Conservation (phyloP, 1,140 invertebrate species). For the Drosophila lini region DNA sequence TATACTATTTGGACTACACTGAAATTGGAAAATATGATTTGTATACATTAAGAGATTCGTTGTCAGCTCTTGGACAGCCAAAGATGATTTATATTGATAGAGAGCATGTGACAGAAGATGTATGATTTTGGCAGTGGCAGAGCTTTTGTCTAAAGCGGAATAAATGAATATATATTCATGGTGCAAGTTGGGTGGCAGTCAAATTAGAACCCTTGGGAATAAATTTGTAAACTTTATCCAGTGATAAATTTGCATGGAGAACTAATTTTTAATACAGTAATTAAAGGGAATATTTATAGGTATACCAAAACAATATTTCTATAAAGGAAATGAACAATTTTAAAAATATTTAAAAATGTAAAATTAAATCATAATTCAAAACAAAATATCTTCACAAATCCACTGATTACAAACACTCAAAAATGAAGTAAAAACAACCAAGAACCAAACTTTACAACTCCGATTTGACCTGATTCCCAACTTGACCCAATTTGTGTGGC, state of each 20-base stretch:
- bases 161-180: constrained; percentile 32
- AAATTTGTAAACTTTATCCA: not conserved
- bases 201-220: constrained; percentile 23
- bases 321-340: not conserved
- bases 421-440: not conserved
- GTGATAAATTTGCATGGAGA: not conserved
- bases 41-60: constrained; percentile 64
- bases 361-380: not conserved
- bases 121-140: constrained; percentile 18
- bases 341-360: not conserved
- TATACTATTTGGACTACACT: constrained; percentile 6
- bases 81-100: constrained; percentile 66
- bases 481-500: constrained; percentile 4
- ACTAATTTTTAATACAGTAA: too few species aligned
- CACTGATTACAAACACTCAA: not conserved
- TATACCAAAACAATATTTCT: not conserved
- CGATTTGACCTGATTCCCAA: constrained; percentile 17
- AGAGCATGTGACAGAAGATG: constrained; percentile 34
- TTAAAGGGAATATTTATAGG: not conserved
- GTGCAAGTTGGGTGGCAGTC: constrained; percentile 10
- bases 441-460: not conserved
- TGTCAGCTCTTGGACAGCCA: constrained; percentile 39
- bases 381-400: not conserved
- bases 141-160: constrained; percentile 24
- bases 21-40: constrained; percentile 74